Evolutionary conservation across 1,140 invertebrate species (phyloP).

Genomic region (Drosophila kikkawai): DNA sequence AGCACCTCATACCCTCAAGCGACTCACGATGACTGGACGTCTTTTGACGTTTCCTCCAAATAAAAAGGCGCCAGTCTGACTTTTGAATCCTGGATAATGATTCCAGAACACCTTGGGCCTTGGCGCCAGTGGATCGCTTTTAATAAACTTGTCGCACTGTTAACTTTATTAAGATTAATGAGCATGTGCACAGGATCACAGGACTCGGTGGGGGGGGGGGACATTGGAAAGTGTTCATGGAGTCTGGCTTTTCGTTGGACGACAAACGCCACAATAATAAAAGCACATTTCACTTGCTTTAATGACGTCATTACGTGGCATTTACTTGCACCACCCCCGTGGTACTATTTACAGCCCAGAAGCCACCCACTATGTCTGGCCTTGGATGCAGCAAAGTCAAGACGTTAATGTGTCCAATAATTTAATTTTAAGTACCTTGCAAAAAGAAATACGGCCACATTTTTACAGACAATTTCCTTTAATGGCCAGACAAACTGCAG

Average conservation of each 20-base stretch:
- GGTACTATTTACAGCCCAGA: slow-evolving; percentile 3
- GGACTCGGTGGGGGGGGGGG: slow-evolving; percentile 45
- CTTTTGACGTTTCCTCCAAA: neutral
- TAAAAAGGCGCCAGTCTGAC: slow-evolving; percentile 37
- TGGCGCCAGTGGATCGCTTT: slow-evolving; percentile 68
- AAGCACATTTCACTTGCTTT: slow-evolving; percentile 83
- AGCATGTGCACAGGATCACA: slow-evolving; percentile 64
- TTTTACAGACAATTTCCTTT: slow-evolving; percentile 84
- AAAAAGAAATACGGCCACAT: slow-evolving; percentile 83
- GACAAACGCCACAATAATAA: slow-evolving; percentile 72
- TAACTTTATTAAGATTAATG: slow-evolving; percentile 83
- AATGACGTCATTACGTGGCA: slow-evolving; percentile 82
- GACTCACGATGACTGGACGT: slow-evolving; percentile 52
- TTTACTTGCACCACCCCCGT: slow-evolving; percentile 63
- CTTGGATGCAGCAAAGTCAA: slow-evolving; percentile 63
- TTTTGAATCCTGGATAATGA: slow-evolving; percentile 23
- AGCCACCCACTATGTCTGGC: slow-evolving; percentile 8
- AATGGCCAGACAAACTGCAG: slow-evolving; percentile 62
- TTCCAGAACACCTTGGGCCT: slow-evolving; percentile 60
- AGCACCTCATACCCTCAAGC: neutral
- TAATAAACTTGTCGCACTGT: slow-evolving; percentile 81
- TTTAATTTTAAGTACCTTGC: slow-evolving; percentile 84
- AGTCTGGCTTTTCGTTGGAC: slow-evolving; percentile 18
- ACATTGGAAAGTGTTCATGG: slow-evolving; percentile 67
- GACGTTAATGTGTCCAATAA: slow-evolving; percentile 84